Percentiles rank a stretch among this genome's conserved stretches.
phyloP scores from a whole-genome alignment of 2,113 vertebrate species.

The Choloepus hoffmanni region DNA sequence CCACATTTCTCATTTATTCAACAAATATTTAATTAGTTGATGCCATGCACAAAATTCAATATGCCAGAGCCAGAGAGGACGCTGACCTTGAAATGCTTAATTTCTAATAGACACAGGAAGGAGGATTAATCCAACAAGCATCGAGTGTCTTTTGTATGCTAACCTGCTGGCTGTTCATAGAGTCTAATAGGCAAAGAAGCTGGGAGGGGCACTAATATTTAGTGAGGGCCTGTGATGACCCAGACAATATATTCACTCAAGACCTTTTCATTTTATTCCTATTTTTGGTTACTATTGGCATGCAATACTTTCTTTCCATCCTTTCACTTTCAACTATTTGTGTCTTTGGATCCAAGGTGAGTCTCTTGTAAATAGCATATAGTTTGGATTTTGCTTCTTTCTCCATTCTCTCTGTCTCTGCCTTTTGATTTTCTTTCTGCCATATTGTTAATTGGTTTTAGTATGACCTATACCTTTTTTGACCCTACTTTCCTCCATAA shows the following conservation, averaged over 20 bases:
- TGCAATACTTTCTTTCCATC: too few species aligned
- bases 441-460: too few species aligned
- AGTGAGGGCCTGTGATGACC: background rate
- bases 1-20: background rate
- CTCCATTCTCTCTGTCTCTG: too few species aligned
- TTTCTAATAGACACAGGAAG: background rate
- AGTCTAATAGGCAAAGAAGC: background rate
- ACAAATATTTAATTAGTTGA: background rate
- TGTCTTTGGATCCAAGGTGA: too few species aligned
- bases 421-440: too few species aligned
- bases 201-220: background rate
- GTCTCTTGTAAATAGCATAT: too few species aligned
- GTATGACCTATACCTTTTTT: too few species aligned
- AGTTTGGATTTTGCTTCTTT: too few species aligned
- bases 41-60: background rate
- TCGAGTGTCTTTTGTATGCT: background rate
- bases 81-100: background rate
- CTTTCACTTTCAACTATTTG: too few species aligned
- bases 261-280: background rate
- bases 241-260: background rate
- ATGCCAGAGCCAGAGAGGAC: background rate
- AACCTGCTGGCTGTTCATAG: background rate
- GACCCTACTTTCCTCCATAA: too few species aligned
- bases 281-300: too few species aligned
- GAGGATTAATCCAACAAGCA: background rate